Evolutionary conservation across 2,797 vertebrate genomes (phyloP).

Genomic region (Manis javanica): DNA sequence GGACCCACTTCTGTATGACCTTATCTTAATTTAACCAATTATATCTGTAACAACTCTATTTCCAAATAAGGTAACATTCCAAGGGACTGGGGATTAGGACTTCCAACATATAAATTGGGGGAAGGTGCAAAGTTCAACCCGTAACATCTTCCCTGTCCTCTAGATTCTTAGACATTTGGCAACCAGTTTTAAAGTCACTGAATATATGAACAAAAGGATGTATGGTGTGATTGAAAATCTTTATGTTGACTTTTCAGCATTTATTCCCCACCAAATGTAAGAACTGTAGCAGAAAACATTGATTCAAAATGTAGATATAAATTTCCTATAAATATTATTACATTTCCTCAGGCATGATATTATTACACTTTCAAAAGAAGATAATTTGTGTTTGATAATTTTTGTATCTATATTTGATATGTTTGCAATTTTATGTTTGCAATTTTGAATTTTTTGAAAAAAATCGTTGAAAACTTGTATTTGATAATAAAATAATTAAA

Average conservation of each 20-base stretch:
- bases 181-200: not conserved
- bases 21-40: not conserved
- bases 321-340: not conserved
- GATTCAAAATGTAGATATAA: conserved; percentile 3
- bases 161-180: not conserved
- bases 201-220: not conserved
- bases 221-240: not conserved
- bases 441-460: not conserved
- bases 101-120: not conserved
- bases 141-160: not conserved
- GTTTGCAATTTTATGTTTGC: not conserved
- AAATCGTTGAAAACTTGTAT: conserved; percentile 28
- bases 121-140: not conserved
- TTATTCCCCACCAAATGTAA: not conserved
- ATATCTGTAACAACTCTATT: not conserved
- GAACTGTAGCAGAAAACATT: not conserved
- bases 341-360: not conserved
- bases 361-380: not conserved
- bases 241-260: not conserved
- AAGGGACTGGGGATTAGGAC: not conserved
- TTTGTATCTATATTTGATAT: conserved; percentile 24
- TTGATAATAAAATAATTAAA: conserved; percentile 52
- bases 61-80: not conserved
- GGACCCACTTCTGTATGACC: not conserved
- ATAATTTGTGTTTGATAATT: conserved; percentile 19